Conservation (phyloP, 2,888 invertebrate species). For the Ormyrus nitidulus region DNA sequence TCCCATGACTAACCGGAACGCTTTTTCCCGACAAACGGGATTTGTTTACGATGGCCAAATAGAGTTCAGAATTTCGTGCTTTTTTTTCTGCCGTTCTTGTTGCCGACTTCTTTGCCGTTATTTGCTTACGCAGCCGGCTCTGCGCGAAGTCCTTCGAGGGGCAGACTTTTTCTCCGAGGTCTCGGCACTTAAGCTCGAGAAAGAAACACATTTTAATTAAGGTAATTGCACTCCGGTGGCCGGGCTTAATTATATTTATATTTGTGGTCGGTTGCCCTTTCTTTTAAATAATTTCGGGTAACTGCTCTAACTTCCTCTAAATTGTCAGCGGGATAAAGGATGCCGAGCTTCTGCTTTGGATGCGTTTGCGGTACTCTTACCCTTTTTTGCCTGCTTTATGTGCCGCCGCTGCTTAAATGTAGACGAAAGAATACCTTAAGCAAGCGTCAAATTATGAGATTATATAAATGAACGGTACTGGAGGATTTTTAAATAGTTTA, state of each 20-base stretch:
- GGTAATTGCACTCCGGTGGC: constrained; percentile 10
- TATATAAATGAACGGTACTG: too few species aligned
- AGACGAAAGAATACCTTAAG: too few species aligned
- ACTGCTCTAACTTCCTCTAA: background rate
- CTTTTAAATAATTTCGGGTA: constrained; percentile 11
- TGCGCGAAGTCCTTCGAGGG: constrained; percentile 11
- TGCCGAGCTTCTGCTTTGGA: background rate
- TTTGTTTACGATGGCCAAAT: constrained; percentile 46
- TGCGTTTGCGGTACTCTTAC: background rate
- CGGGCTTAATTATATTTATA: constrained; percentile 29
- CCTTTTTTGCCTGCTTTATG: too few species aligned
- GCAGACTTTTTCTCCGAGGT: background rate
- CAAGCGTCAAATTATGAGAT: too few species aligned
- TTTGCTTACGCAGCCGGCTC: constrained; percentile 19
- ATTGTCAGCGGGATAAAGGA: background rate
- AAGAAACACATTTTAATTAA: constrained; percentile 45
- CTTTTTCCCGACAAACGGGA: constrained; percentile 9
- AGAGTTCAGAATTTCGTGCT: background rate
- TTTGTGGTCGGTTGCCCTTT: background rate
- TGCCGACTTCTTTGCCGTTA: background rate
- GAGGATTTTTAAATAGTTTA: too few species aligned
- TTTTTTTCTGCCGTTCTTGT: too few species aligned
- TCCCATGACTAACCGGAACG: constrained; percentile 27
- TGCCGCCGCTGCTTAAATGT: too few species aligned
- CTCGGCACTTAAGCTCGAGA: background rate